Evolutionary conservation across 2,888 invertebrate species (phyloP), one percentile per base, ranked within the genome.

Genomic region (Drosophila demipolita): DNA sequence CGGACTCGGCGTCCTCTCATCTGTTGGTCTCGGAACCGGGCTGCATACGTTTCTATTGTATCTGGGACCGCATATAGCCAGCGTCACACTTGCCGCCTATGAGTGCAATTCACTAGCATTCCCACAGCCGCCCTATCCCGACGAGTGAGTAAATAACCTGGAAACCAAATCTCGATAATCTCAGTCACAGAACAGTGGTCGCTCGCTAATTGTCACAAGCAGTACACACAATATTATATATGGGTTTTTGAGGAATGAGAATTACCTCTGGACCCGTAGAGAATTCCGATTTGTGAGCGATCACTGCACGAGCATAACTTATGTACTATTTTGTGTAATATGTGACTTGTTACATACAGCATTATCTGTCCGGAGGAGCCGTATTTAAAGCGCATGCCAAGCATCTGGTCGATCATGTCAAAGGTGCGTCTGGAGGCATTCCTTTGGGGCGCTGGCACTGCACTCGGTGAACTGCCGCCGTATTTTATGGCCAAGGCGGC

Each of bases 401-500:
- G 97, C 32, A 95, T 99, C 86, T 97, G 98, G 95, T 96, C 96
- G 83, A 99, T 99, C 78, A 98, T 99, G 97, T 95, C 97, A 38
- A 99, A 99, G 94, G 97, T 99, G 26, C 95, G 99, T 32, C 94
- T 99, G 77, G 99, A 99, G 94, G 97, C 98, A 15, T 97, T 99
- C 95, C 96, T 99, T 94, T 99, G 99, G 99, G 99, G 98, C 5
- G 96, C 97, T 29, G 98, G 99, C 6, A 99, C 99, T 0, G 99
- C 99, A 0, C 94, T 99, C n/a, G 99, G 99, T 0, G 99, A 99
- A 93, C 93, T 99, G 80, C 99, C 99, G 4, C 99, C 99, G 0
- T 99, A 99, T 94, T 99, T 99, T 94, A 99, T 99, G 99, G 99
- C 99, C n/a, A 94, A 98, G 73, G 99, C 99, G 6, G 97, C 97